Base-by-base conservation (phyloP, 2,113 vertebrate genomes). In the Lycocorax pyrrhopterus region DNA sequence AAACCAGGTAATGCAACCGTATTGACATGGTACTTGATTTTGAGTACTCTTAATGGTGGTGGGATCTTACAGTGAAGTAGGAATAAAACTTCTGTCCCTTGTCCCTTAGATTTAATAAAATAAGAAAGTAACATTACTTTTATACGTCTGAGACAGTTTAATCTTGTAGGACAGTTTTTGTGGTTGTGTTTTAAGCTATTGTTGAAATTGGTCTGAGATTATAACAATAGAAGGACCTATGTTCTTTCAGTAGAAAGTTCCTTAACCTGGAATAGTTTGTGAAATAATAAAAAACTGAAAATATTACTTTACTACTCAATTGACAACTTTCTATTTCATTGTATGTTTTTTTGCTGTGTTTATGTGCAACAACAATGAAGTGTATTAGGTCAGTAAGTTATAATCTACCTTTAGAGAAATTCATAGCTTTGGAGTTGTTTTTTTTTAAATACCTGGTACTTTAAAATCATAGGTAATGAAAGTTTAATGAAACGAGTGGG, bases 1-100 rank as follows among this genome's bases (percentile, higher is more conserved):
- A 97, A 99, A 99, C 95, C 99, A 99, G 99, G 99, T 99, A 97
- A 97, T 41, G 69, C 13, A 58, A 72, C 26, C 0, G 0, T 85
- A 21, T 7, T 62, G 75, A 53, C 19, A 4, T 20, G 52, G 25
- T 71, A n/a, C 22, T 79, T 83, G 35, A 32, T 88, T 90, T 79
- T 87, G 35, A 22, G 15, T 71, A 12, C 13, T 73, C 0, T 75
- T 79, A 51, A 27, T 35, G 17, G 29, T 62, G 41, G 8, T 46
- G 23, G 51, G 19, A 52, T 66, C 32, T 63, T 84, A n/a, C 25
- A 33, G 6, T 49, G 41, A 68, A 84, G 66, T 6, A 35, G 74
- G 22, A 80, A 16, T 66, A 27, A 84, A 47, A 35, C 19, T 82
- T 68, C 44, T 72, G 30, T 26, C 21, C 9, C 4, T 44, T 82